Evolutionary conservation across 2,113 vertebrate genomes (phyloP), one percentile per base, ranked within the genome.

Genomic region (Formicarius rufipectus): DNA sequence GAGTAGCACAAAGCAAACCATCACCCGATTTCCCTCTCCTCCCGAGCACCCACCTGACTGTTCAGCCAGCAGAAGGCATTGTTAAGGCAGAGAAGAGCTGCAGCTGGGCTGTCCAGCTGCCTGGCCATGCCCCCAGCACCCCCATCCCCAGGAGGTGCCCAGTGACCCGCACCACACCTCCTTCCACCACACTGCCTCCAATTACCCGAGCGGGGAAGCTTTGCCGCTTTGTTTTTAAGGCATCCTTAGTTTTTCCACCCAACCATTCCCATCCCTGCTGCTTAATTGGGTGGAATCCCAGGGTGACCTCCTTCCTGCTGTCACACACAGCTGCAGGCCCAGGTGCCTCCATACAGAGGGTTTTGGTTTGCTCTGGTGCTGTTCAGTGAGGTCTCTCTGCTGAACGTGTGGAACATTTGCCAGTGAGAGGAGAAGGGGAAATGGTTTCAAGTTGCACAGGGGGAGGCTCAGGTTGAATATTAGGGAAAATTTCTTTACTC

Each of bases 111-210:
- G 40, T 14, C 40, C 40, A 42, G 40, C 31, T 7, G 1, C 25
- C 71, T 8, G 10, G 45, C 52, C 45, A 20, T 45, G 45, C 30
- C 67, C 82, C 44, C 17, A 0, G 4, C 21, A 1, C 4, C 66
- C 14, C 82, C 37, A 0, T 9, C 24, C 44, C 49, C 0, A 2
- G 27, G 33, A 14, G 4, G 5, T 19, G 39, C 28, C 67, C 20
- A 13, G 2, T 15, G 6, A 45, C 30, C 42, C 27, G 1, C 44
- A 1, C 49, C 1, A 2, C 4, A 1, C 40, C 2, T 5, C 50
- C 74, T 78, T 40, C 72, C 66, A 64, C 40, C 25, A 22, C 42
- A 0, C 0, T 35, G 58, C 7, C 49, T 84, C 47, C 67, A 4
- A 42, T 62, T 23, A 22, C 45, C 45, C 4, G 28, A 5, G 4